Percentiles rank a stretch among this genome's conserved stretches.
phyloP scores from a whole-genome alignment of 2,888 invertebrate genomes.

The Microctonus hyperodae region DNA sequence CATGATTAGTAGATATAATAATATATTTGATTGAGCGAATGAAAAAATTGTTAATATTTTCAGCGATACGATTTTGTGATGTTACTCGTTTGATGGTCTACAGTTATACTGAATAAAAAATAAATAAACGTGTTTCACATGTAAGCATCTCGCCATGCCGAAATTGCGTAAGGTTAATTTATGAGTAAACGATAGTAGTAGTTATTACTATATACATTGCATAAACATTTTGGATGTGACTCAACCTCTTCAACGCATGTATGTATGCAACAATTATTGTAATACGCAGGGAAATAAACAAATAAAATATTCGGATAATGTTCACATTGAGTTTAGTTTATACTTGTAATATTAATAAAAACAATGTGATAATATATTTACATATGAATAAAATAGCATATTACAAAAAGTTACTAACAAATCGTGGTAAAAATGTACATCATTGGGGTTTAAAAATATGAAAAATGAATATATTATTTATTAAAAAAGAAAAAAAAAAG shows the following conservation, averaged over 20 bases:
- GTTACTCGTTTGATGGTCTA: constrained; percentile 10
- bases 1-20: constrained; percentile 29
- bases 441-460: no score
- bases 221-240: constrained; percentile 29
- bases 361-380: no score
- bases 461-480: no score
- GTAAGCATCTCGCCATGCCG: constrained; percentile 3
- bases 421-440: no score
- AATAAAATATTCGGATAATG: neutral
- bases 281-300: neutral
- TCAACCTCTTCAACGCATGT: neutral
- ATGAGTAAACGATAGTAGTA: constrained; percentile 24
- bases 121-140: constrained; percentile 2
- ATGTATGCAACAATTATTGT: neutral
- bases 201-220: constrained; percentile 24
- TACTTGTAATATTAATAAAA: no score
- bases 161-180: constrained; percentile 31
- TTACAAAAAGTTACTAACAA: no score
- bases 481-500: no score
- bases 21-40: neutral
- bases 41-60: constrained; percentile 9
- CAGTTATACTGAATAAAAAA: constrained; percentile 23
- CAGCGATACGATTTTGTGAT: neutral
- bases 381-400: no score
- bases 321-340: neutral